These are phyloP conservation scores for Labeo calbasu DNA, from an alignment of 2,797 vertebrate genomes.

Conservation along the genomic window DNA sequence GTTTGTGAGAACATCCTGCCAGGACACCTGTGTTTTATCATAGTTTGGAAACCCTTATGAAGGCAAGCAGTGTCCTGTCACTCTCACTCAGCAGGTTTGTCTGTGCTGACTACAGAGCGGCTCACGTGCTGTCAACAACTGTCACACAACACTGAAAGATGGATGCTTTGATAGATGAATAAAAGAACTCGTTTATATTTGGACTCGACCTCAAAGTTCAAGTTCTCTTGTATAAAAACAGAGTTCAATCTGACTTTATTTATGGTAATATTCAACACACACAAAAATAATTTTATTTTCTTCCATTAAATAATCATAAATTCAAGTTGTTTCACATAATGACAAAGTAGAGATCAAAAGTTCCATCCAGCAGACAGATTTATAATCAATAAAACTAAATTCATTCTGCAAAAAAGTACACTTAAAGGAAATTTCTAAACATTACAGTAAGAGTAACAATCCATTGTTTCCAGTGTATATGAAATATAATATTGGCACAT, in stretches of 20 bases:
- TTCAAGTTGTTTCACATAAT: background rate
- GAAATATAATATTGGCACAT: background rate
- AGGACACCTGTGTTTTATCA: constrained; percentile 37
- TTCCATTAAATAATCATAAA: background rate
- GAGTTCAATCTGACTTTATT: background rate
- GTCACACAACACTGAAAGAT: constrained; percentile 14
- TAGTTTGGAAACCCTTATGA: constrained; percentile 20
- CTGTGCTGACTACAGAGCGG: constrained; percentile 22
- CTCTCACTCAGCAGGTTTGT: constrained; percentile 43
- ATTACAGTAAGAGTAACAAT: background rate
- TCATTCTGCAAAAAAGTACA: background rate
- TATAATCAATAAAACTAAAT: background rate
- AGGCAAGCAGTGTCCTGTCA: constrained; percentile 8
- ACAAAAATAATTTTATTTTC: background rate
- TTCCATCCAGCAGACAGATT: background rate
- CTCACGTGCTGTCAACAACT: constrained; percentile 10
- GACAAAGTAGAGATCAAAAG: background rate
- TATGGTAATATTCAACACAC: background rate
- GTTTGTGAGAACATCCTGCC: constrained; percentile 2
- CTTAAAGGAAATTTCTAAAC: background rate
- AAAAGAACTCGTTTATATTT: background rate
- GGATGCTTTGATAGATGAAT: background rate
- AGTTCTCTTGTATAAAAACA: background rate
- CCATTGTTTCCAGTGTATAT: background rate
- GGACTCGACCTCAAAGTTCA: background rate